These are phyloP conservation scores for Xanthia togata DNA, from an alignment of 2,888 invertebrate genomes.

Conservation along the genomic window DNA sequence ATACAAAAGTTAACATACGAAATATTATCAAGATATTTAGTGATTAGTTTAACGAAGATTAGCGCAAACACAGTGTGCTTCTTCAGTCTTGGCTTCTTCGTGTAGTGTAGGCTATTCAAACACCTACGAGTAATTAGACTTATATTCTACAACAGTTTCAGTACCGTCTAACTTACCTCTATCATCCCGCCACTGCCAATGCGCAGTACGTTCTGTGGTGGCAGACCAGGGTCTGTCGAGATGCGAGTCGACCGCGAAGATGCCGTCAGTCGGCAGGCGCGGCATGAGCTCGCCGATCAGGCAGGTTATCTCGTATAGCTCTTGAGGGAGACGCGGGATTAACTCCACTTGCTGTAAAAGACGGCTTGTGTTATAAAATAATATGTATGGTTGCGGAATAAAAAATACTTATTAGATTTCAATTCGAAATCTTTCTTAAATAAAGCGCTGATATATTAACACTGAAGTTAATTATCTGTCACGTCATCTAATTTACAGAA, in stretches of 20 bases:
- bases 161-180: constrained; percentile 89
- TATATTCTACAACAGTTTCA: background rate
- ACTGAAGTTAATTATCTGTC: background rate
- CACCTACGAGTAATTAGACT: background rate
- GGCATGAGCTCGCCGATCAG: constrained; percentile 99
- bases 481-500: background rate
- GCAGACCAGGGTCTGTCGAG: constrained; percentile 94
- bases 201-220: constrained; percentile 96
- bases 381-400: background rate
- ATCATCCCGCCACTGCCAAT: constrained; percentile 99
- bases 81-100: background rate
- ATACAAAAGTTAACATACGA: background rate
- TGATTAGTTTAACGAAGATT: too few relatives aligned
- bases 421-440: background rate
- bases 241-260: constrained; percentile 97
- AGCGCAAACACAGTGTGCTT: background rate
- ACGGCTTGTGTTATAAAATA: background rate
- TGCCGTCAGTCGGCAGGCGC: constrained; percentile 97
- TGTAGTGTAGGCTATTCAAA: background rate
- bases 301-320: constrained; percentile 99
- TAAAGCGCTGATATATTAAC: background rate
- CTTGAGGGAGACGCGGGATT: constrained; percentile 97
- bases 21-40: background rate
- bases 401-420: background rate
- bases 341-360: constrained; percentile 93